These are phyloP conservation scores for Cladopsammia gracilis DNA, from an alignment of 64 coral and sea anemone species.

Conservation along the genomic window DNA sequence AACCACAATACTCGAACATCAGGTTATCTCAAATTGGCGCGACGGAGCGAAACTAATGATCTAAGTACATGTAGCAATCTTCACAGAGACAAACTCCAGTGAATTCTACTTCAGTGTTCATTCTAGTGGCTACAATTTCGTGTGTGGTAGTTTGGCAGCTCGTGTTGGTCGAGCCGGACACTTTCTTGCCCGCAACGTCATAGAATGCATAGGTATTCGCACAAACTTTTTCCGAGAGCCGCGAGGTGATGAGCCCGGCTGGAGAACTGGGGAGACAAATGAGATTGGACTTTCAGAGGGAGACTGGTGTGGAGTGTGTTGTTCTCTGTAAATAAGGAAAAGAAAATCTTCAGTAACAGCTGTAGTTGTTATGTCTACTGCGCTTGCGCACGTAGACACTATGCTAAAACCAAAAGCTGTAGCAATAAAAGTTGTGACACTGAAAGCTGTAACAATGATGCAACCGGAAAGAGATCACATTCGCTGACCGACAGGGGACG, in stretches of 20 bases:
- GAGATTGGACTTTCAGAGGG: conserved; percentile 96
- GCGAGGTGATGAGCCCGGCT: conserved; percentile 56
- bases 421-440: not conserved
- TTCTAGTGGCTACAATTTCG: conserved; percentile 20
- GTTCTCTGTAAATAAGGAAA: conserved; percentile 32
- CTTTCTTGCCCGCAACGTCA: conserved; percentile 86
- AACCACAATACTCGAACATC: too few relatives aligned
- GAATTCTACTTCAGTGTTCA: too few relatives aligned
- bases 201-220: conserved; percentile 65
- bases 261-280: conserved; percentile 76
- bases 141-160: conserved; percentile 88
- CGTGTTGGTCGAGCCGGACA: conserved; percentile 69
- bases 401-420: too few relatives aligned
- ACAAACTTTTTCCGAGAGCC: conserved; percentile 41
- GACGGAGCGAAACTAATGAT: too few relatives aligned
- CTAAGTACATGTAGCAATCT: too few relatives aligned
- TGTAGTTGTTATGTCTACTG: too few relatives aligned
- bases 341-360: not conserved
- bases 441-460: too few relatives aligned
- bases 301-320: conserved; percentile 88
- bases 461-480: too few relatives aligned
- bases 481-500: too few relatives aligned
- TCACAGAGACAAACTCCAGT: too few relatives aligned
- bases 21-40: too few relatives aligned
- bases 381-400: too few relatives aligned